phyloP scores from a whole-genome alignment of 2,888 invertebrate genomes.

The Drosophila yooni region DNA sequence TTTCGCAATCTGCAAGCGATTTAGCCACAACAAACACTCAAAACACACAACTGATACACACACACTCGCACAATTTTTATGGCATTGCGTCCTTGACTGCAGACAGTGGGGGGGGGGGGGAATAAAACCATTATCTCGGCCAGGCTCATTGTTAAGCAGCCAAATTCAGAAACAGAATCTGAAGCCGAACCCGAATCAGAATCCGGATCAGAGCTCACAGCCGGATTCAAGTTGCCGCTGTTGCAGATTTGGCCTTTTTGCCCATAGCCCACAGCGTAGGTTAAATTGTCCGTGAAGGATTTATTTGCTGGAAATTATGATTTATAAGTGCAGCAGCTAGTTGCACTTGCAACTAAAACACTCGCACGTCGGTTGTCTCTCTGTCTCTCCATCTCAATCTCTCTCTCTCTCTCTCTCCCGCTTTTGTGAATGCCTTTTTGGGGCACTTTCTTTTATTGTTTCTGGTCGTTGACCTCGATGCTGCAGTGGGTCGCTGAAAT shows the following conservation, averaged over 20 bases:
- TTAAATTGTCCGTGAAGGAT: constrained; percentile 78
- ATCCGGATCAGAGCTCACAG: constrained; percentile 27
- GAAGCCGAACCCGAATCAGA: constrained; percentile 8
- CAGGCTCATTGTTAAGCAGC: constrained; percentile 43
- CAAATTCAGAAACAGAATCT: constrained; percentile 37
- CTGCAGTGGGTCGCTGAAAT: constrained; percentile 42
- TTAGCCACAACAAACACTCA: constrained; percentile 4
- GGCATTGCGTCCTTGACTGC: constrained; percentile 45
- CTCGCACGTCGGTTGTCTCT: constrained; percentile 27
- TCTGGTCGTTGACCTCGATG: constrained; percentile 65
- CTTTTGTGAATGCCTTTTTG: constrained; percentile 22
- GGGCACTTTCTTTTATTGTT: constrained; percentile 58
- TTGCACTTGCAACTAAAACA: constrained; percentile 49
- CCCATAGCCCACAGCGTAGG: constrained; percentile 46
- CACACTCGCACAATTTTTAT: constrained; percentile 21
- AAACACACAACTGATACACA: background rate
- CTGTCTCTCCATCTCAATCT: background rate
- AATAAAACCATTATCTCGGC: constrained; percentile 4
- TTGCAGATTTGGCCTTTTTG: constrained; percentile 59
- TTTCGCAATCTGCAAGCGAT: background rate
- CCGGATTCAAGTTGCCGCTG: constrained; percentile 51
- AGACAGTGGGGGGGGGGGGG: constrained; percentile 10
- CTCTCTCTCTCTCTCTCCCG: background rate
- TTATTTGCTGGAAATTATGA: constrained; percentile 78
- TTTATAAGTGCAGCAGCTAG: constrained; percentile 74